Base-by-base conservation (phyloP, 2,113 vertebrate genomes). In the Sphaerodactylus townsendi region DNA sequence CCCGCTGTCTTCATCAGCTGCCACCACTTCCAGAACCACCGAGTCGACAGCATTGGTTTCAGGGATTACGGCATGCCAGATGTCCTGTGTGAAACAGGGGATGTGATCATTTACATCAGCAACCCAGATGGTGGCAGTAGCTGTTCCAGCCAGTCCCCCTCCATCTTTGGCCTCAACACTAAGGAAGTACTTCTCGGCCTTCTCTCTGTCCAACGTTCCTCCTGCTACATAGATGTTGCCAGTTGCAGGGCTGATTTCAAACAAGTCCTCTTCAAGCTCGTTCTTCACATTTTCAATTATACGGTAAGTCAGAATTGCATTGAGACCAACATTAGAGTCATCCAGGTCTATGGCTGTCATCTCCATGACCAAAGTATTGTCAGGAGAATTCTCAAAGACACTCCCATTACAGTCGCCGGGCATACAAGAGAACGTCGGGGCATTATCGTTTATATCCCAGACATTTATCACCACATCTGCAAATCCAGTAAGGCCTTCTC, bases 401-500 rank as follows among this genome's bases (percentile, higher is more conserved):
- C 94, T 96, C 3, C 97, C 97, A 0, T 93, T 97, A 87, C 97
- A 98, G 44, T 94, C 92, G 80, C 92, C 96, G 56, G 96, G 96
- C 74, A 96, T 93, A n/a, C 97, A 98, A 0, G 81, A 85, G 91
- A 98, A 98, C 37, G 89, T 8, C 2, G 97, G 97, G 0, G 96
- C 95, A 0, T 97, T 98, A 93, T 98, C 97, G 21, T 98, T 98
- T 86, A 98, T 96, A 89, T 98, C 98, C 97, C 96, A 97, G 50
- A 98, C 97, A 0, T 96, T 97, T 89, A 98, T 98, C 90, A 98
- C 97, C 83, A 98, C 95, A 46, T 98, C 98, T 2, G 97, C 97
- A 95, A 98, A 98, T 39, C 98, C 98, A 0, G 97, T 98, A 23
- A 98, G 96, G n/a, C 97, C 97, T 89, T 97, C 97, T 28, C 98